Conservation (phyloP, 1,140 invertebrate species). For the Phymorhynchus buccinoides region DNA sequence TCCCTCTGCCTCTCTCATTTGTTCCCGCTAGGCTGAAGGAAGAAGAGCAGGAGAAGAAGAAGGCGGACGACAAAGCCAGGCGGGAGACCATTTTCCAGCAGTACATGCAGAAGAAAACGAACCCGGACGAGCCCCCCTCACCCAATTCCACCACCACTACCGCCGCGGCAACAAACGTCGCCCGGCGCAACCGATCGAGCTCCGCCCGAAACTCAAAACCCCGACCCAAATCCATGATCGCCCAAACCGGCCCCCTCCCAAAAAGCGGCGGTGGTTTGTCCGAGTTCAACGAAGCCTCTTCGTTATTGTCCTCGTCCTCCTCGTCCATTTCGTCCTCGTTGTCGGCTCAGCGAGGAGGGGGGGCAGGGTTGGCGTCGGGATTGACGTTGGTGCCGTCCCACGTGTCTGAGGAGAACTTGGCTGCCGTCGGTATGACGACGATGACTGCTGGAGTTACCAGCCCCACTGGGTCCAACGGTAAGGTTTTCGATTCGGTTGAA, state of each 20-base stretch:
- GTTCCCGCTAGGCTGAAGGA: conserved; percentile 80
- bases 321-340: too few relatives aligned
- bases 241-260: conserved; percentile 40
- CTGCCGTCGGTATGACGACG: conserved; percentile 34
- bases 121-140: conserved; percentile 69
- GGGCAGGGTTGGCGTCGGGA: not conserved
- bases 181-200: not conserved
- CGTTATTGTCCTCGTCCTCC: too few relatives aligned
- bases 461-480: not conserved
- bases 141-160: conserved; percentile 30
- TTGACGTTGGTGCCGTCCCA: conserved; percentile 42
- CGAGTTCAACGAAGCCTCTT: too few relatives aligned
- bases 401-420: conserved; percentile 53
- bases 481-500: too few relatives aligned
- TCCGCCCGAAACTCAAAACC: conserved; percentile 38
- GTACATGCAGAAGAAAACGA: conserved; percentile 96
- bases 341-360: too few relatives aligned
- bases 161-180: conserved; percentile 35
- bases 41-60: conserved; percentile 88
- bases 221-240: conserved; percentile 65
- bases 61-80: conserved; percentile 90
- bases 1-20: not conserved
- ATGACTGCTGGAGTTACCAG: not conserved
- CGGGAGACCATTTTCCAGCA: conserved; percentile 92
- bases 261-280: not conserved